A percentile compares a stretch with the other conserved stretches of the same genome.
Evolutionary conservation across 2,113 vertebrate species (phyloP).

Genomic region (Panthera uncia): DNA sequence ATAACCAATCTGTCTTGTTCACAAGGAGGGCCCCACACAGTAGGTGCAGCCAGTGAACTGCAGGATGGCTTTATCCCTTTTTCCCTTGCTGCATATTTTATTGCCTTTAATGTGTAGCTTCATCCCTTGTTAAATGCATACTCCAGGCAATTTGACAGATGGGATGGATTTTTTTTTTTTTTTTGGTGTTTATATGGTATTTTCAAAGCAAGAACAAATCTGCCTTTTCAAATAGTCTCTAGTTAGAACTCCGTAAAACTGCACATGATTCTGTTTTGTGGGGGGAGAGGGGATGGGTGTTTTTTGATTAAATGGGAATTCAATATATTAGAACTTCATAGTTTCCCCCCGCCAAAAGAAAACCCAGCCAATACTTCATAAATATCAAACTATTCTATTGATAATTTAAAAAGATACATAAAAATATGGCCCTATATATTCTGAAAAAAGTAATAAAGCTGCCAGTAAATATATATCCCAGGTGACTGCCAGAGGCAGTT

Average conservation of each 20-base stretch:
- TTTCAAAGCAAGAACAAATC: conserved; percentile 67
- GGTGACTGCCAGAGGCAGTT: neutral
- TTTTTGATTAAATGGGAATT: neutral
- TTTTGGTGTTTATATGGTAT: conserved; percentile 12
- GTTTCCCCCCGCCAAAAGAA: neutral
- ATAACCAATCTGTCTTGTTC: conserved; percentile 36
- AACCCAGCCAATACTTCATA: neutral
- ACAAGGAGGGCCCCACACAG: conserved; percentile 14
- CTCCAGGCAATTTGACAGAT: conserved; percentile 64
- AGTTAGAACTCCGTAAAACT: conserved; percentile 23
- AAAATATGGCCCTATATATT: neutral
- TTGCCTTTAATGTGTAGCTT: conserved; percentile 56
- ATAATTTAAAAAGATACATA: conserved; percentile 13
- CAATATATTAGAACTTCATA: neutral
- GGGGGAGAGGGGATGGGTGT: neutral
- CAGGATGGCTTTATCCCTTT: conserved; percentile 30
- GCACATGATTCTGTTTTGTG: neutral
- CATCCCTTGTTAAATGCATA: conserved; percentile 60
- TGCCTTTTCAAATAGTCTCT: conserved; percentile 43
- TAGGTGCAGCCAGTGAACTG: conserved; percentile 16
- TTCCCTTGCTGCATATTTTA: conserved; percentile 62
- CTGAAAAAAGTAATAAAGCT: conserved; percentile 19
- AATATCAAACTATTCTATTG: neutral
- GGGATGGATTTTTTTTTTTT: neutral
- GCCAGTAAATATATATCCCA: neutral